These are phyloP conservation scores for Nemotelus nigrinus DNA, from an alignment of 2,888 invertebrate genomes.

Conservation along the genomic window DNA sequence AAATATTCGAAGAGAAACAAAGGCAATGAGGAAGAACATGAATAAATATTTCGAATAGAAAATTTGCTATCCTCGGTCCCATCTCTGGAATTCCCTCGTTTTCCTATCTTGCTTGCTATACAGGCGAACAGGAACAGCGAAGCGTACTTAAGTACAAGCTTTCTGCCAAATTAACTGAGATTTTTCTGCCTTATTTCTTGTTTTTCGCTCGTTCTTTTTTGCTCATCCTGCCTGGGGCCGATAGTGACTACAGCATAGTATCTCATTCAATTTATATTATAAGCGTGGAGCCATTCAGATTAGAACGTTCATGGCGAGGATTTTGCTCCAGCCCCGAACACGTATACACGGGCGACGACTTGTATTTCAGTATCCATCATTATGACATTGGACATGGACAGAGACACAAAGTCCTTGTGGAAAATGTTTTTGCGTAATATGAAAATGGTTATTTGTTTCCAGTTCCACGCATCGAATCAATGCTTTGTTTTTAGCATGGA, in stretches of 20 bases:
- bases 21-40: slow-evolving; percentile 20
- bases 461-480: slow-evolving; percentile 35
- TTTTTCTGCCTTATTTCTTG: slow-evolving; percentile 45
- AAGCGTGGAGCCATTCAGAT: slow-evolving; percentile 41
- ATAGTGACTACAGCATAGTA: slow-evolving; percentile 33
- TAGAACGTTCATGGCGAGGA: slow-evolving; percentile 28
- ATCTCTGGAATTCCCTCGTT: slow-evolving; percentile 5
- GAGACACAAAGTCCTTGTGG: background rate
- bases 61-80: slow-evolving; percentile 16
- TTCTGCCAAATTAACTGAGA: slow-evolving; percentile 51
- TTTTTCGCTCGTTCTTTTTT: background rate
- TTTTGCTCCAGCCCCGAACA: background rate
- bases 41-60: slow-evolving; percentile 26
- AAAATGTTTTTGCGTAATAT: slow-evolving; percentile 26
- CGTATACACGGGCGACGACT: slow-evolving; percentile 2
- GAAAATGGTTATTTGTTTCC: slow-evolving; percentile 27
- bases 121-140: slow-evolving; percentile 33
- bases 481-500: slow-evolving; percentile 37
- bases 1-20: background rate
- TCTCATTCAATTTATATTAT: slow-evolving; percentile 44
- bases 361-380: background rate
- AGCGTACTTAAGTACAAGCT: slow-evolving; percentile 49
- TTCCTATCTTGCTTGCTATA: background rate
- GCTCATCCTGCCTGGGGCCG: background rate
- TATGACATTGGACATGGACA: background rate